Evolutionary conservation across 2,888 invertebrate genomes (phyloP).

Genomic region (Liopterus haemorrhoidalis): DNA sequence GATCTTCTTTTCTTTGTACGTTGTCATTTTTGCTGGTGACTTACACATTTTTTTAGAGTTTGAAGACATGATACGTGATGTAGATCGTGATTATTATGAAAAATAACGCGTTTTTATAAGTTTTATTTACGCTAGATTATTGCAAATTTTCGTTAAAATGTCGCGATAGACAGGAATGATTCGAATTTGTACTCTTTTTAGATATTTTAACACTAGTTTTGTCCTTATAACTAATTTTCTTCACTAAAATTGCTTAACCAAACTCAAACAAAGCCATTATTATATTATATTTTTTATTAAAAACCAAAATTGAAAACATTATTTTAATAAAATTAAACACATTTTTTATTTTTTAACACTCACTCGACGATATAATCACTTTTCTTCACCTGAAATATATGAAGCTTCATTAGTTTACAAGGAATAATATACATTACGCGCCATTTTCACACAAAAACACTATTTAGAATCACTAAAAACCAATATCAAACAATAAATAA

Average conservation of each 20-base stretch:
- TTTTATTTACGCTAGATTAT: not conserved
- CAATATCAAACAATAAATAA: too few relatives aligned
- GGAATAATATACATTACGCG: not conserved
- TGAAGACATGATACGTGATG: not conserved
- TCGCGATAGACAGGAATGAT: not conserved
- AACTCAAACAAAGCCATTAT: slow-evolving; percentile 48
- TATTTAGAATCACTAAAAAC: too few relatives aligned
- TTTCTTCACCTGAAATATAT: too few relatives aligned
- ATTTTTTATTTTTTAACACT: too few relatives aligned
- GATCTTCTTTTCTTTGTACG: slow-evolving; percentile 38
- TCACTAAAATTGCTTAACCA: too few relatives aligned
- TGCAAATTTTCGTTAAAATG: not conserved
- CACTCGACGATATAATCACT: too few relatives aligned
- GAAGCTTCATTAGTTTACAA: slow-evolving; percentile 2
- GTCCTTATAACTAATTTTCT: too few relatives aligned
- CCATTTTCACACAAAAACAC: not conserved
- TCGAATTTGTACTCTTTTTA: not conserved
- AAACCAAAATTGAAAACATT: slow-evolving; percentile 16
- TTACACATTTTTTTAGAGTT: slow-evolving; percentile 45
- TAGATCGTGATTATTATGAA: not conserved
- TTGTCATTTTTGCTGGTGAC: slow-evolving; percentile 45
- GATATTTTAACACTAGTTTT: slow-evolving; percentile 12
- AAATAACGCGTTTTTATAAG: not conserved
- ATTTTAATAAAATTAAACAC: too few relatives aligned
- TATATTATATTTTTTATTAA: slow-evolving; percentile 36